Percentiles rank a stretch among this genome's conserved stretches.
These are phyloP conservation scores for Adrianichthys oophorus DNA, from an alignment of 2,797 vertebrate species.

Conservation along the genomic window DNA sequence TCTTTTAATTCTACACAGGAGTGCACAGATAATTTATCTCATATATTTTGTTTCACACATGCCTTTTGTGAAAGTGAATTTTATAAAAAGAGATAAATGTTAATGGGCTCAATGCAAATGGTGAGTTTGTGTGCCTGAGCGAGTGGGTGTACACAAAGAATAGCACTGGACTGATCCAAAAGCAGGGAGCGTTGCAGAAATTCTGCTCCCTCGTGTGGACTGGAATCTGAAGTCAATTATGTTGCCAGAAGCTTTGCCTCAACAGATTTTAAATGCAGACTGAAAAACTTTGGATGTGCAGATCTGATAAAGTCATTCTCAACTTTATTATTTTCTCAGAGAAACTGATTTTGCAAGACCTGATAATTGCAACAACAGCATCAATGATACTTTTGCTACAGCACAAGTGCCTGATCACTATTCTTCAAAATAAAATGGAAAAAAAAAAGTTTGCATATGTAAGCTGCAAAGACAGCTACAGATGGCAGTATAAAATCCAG, in stretches of 20 bases:
- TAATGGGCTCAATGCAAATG: no score
- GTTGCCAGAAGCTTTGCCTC: constrained; percentile 26
- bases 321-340: no score
- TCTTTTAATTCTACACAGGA: neutral
- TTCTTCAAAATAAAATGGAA: no score
- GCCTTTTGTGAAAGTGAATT: no score
- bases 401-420: no score
- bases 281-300: constrained; percentile 14
- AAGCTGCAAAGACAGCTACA: no score
- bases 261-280: constrained; percentile 27
- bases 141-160: constrained; percentile 11
- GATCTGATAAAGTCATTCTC: neutral
- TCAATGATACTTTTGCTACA: no score
- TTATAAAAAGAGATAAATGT: no score
- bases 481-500: no score
- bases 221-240: constrained; percentile 33
- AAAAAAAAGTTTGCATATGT: no score
- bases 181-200: constrained; percentile 48
- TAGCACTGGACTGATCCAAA: constrained; percentile 24
- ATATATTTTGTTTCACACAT: neutral
- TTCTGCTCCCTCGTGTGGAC: constrained; percentile 34
- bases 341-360: no score
- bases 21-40: neutral
- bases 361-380: no score
- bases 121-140: neutral